Percentiles rank a stretch among this genome's conserved stretches.
Evolutionary conservation across 2,113 vertebrate species (phyloP).

Genomic region (Microcebus ravelobensis): DNA sequence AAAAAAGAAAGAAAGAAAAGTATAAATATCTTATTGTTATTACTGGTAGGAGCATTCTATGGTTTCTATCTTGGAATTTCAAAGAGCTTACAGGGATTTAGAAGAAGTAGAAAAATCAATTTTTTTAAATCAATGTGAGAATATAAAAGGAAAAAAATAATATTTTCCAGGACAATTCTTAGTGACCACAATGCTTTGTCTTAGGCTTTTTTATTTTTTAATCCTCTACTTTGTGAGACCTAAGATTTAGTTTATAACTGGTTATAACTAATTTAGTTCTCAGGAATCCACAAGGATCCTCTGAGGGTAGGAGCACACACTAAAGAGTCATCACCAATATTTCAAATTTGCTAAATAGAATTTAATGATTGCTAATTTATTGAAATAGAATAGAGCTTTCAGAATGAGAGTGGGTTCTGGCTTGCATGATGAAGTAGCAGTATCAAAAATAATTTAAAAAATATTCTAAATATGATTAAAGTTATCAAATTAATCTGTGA

Average conservation of each 20-base stretch:
- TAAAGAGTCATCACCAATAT: not conserved
- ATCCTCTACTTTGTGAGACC: not conserved
- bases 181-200: not conserved
- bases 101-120: not conserved
- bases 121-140: not conserved
- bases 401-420: not conserved
- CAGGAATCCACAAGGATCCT: not conserved
- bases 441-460: not conserved
- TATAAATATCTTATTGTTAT: not conserved
- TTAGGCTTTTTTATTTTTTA: not conserved
- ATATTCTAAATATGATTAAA: not conserved
- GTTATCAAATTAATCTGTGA: no score
- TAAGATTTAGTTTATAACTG: not conserved
- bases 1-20: no score
- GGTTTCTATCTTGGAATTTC: not conserved
- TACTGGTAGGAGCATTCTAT: not conserved
- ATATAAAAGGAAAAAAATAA: not conserved
- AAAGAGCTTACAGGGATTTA: not conserved
- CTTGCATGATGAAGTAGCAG: not conserved
- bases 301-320: not conserved
- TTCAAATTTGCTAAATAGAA: not conserved
- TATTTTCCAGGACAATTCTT: not conserved
- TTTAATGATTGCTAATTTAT: not conserved
- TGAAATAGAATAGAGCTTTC: conserved; percentile 18
- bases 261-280: not conserved